These are phyloP conservation scores for Hepsetus odoe DNA, from an alignment of 2,113 vertebrate species.

Conservation along the genomic window DNA sequence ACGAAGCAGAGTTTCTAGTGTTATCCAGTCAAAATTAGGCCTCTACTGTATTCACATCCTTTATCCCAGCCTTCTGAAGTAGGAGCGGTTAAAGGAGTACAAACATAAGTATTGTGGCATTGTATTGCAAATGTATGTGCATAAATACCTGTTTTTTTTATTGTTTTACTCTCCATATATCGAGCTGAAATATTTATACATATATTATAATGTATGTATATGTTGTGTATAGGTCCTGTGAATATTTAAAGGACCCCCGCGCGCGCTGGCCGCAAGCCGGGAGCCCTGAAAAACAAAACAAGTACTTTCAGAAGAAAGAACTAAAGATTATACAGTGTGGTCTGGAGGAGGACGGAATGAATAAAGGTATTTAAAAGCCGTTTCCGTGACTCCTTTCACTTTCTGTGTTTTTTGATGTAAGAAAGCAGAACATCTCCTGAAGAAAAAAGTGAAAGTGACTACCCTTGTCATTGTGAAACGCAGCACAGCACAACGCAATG, in stretches of 20 bases:
- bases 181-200: slow-evolving; percentile 60
- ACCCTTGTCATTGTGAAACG: too few species aligned
- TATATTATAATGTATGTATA: slow-evolving; percentile 61
- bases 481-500: too few species aligned
- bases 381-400: neutral
- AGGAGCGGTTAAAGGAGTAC: neutral
- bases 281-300: neutral
- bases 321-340: slow-evolving; percentile 1
- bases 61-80: slow-evolving; percentile 2
- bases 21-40: neutral
- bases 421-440: too few species aligned
- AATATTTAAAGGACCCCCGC: slow-evolving; percentile 19
- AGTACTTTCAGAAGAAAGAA: slow-evolving; percentile 34
- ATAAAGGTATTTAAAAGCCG: slow-evolving; percentile 52
- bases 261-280: slow-evolving; percentile 28
- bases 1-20: neutral
- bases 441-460: too few species aligned
- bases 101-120: slow-evolving; percentile 43
- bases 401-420: neutral
- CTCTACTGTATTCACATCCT: neutral
- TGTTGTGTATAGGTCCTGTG: slow-evolving; percentile 61
- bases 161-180: slow-evolving; percentile 49
- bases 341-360: slow-evolving; percentile 40
- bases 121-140: slow-evolving; percentile 39
- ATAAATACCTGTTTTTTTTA: slow-evolving; percentile 52